Percentiles rank a stretch among this genome's conserved stretches.
phyloP scores from a whole-genome alignment of 1,140 invertebrate genomes.

The Danaus melanippus region DNA sequence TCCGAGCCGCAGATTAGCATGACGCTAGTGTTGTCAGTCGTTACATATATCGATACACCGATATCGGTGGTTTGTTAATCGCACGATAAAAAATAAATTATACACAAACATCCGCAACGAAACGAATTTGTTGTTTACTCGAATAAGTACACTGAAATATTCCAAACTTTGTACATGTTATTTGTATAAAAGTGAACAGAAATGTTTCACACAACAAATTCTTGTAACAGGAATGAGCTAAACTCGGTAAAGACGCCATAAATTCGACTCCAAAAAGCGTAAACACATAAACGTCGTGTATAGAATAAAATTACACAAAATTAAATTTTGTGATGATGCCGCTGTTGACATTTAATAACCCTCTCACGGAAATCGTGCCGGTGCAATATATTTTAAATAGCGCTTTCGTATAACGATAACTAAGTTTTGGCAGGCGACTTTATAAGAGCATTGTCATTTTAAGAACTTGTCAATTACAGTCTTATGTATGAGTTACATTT shows the following conservation, averaged over 20 bases:
- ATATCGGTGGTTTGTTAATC: too few relatives aligned
- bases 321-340: constrained; percentile 13
- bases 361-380: constrained; percentile 31
- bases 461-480: background rate
- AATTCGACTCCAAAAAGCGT: constrained; percentile 10
- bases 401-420: constrained; percentile 28
- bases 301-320: constrained; percentile 12
- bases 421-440: constrained; percentile 15
- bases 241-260: background rate
- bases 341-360: constrained; percentile 20
- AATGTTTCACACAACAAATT: too few relatives aligned
- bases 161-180: too few relatives aligned
- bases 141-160: constrained; percentile 2
- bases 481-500: too few relatives aligned
- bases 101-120: too few relatives aligned
- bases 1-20: constrained; percentile 63
- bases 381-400: constrained; percentile 37
- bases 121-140: constrained; percentile 19
- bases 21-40: constrained; percentile 36
- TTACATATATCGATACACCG: too few relatives aligned
- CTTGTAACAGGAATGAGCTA: too few relatives aligned
- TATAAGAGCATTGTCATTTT: constrained; percentile 1
- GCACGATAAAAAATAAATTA: too few relatives aligned
- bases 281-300: constrained; percentile 14
- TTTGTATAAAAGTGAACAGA: too few relatives aligned